These are phyloP conservation scores for Smittia sp. DNA, from an alignment of 2,888 invertebrate genomes.

Conservation along the genomic window DNA sequence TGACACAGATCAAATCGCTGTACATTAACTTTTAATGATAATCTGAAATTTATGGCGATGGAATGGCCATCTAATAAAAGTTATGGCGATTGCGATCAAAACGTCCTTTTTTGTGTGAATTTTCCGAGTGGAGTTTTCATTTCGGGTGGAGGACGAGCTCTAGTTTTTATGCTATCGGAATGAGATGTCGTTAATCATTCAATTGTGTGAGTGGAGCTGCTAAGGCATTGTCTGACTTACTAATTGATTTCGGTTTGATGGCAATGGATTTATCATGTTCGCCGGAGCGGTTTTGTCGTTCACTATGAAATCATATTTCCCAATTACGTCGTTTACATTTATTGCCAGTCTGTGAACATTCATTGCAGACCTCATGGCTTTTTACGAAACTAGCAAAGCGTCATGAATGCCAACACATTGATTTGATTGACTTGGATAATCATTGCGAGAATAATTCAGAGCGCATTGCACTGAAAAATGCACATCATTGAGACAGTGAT, in stretches of 20 bases:
- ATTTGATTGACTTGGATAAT: too few species aligned
- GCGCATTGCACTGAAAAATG: too few species aligned
- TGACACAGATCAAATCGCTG: conserved; percentile 15
- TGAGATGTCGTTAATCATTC: conserved; percentile 7
- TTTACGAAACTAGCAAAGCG: too few species aligned
- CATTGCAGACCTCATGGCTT: too few species aligned
- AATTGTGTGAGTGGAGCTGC: not conserved
- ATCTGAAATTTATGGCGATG: conserved; percentile 27
- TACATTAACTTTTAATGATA: conserved; percentile 40
- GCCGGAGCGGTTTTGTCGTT: not conserved
- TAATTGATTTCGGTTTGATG: conserved; percentile 23
- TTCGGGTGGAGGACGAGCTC: not conserved
- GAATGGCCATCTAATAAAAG: conserved; percentile 37
- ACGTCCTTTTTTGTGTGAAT: not conserved
- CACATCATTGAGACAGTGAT: too few species aligned
- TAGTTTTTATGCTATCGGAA: not conserved
- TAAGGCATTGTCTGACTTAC: not conserved
- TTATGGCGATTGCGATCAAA: not conserved
- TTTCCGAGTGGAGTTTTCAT: not conserved
- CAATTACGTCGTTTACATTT: not conserved
- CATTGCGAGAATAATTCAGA: too few species aligned
- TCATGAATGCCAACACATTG: too few species aligned
- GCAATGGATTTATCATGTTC: conserved; percentile 28
- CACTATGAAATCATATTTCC: not conserved
- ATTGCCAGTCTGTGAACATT: not conserved